phyloP scores from a whole-genome alignment of 2,888 invertebrate genomes.

The Malachius bipustulatus region DNA sequence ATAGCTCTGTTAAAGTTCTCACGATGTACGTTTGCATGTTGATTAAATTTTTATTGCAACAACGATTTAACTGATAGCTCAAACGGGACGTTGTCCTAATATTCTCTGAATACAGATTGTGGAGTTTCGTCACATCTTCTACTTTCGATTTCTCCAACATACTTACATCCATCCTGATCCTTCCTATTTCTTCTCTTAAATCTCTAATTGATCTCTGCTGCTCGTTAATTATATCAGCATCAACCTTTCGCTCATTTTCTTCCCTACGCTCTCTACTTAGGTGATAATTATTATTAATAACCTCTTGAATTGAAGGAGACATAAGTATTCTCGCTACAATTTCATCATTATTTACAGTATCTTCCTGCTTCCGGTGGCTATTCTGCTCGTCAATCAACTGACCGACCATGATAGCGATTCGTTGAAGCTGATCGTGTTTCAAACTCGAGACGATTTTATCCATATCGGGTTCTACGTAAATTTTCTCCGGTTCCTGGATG shows the following conservation, averaged over 20 bases:
- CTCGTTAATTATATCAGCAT: slow-evolving; percentile 13
- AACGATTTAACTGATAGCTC: slow-evolving; percentile 24
- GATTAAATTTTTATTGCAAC: slow-evolving; percentile 28
- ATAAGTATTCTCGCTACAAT: slow-evolving; percentile 32
- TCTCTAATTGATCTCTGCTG: slow-evolving; percentile 22
- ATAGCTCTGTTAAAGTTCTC: slow-evolving; percentile 24
- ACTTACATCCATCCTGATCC: slow-evolving; percentile 43
- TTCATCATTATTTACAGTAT: slow-evolving; percentile 29
- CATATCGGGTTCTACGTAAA: slow-evolving; percentile 20
- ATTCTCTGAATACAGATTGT: slow-evolving; percentile 23
- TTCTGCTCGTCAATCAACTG: slow-evolving; percentile 21
- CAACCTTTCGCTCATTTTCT: slow-evolving; percentile 8
- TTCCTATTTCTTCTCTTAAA: slow-evolving; percentile 37
- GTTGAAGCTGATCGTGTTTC: slow-evolving; percentile 31
- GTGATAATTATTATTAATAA: slow-evolving; percentile 22
- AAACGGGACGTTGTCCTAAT: slow-evolving; percentile 18
- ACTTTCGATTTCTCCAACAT: slow-evolving; percentile 31
- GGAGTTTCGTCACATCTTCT: slow-evolving; percentile 17
- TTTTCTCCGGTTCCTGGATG: slow-evolving; percentile 25
- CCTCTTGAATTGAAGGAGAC: slow-evolving; percentile 25
- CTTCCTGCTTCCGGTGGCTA: background rate
- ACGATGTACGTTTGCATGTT: slow-evolving; percentile 29
- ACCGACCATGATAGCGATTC: slow-evolving; percentile 32
- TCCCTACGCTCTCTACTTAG: slow-evolving; percentile 2
- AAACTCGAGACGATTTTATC: slow-evolving; percentile 23